Conservation (phyloP, 2,888 invertebrate species). For the Tyria jacobaeae region DNA sequence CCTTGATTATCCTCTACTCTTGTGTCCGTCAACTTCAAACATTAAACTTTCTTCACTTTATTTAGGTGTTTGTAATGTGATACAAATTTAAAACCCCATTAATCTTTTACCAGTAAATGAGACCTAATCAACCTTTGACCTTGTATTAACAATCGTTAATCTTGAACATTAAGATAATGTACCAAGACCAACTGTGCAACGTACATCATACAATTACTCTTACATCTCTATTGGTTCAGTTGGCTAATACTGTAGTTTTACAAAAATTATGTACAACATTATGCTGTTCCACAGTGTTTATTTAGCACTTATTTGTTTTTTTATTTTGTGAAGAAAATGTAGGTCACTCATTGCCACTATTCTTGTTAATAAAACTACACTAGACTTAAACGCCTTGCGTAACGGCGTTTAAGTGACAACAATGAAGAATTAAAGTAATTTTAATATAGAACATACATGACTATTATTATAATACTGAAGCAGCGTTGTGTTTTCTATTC, state of each 20-base stretch:
- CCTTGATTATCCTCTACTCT: too few relatives aligned
- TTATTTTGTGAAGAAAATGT: conserved; percentile 12
- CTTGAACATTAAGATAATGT: conserved; percentile 5
- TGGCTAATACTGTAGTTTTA: conserved; percentile 12
- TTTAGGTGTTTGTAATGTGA: too few relatives aligned
- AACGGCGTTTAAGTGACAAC: not conserved
- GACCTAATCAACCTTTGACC: not conserved
- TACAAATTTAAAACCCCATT: not conserved
- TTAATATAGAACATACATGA: not conserved
- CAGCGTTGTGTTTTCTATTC: too few relatives aligned
- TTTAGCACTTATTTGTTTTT: too few relatives aligned
- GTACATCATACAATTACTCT: not conserved
- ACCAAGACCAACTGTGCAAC: not conserved
- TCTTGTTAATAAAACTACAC: not conserved
- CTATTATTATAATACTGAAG: too few relatives aligned
- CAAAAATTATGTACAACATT: conserved; percentile 5
- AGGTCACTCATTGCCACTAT: conserved; percentile 1
- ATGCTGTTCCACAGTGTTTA: conserved; percentile 8
- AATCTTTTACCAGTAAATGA: not conserved
- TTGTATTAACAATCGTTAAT: not conserved
- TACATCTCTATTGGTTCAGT: conserved; percentile 9
- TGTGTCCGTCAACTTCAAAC: too few relatives aligned
- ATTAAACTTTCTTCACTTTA: too few relatives aligned
- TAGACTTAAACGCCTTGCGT: not conserved
- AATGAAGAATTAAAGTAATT: not conserved